A percentile compares a stretch with the other conserved stretches of the same genome.
Evolutionary conservation across 1,140 invertebrate genomes (phyloP).

Genomic region (Charaxes varanes): DNA sequence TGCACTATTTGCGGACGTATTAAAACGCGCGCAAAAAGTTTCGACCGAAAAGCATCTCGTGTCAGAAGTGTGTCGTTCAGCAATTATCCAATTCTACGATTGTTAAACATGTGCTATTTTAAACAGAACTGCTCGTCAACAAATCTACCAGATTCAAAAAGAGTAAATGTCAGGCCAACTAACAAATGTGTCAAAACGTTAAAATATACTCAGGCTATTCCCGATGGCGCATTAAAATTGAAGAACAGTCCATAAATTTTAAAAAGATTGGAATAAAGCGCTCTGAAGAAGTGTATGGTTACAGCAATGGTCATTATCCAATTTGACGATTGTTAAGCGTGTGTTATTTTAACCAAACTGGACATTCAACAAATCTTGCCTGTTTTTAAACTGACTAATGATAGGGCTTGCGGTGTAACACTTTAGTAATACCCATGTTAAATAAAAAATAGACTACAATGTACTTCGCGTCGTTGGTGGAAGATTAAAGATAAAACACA

Average conservation of each 20-base stretch:
- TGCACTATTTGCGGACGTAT: constrained; percentile 27
- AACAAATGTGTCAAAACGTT: no score
- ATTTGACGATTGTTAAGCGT: constrained; percentile 14
- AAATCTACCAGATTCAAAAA: no score
- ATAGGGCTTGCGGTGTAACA: constrained; percentile 33
- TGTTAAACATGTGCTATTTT: no score
- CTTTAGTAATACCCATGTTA: constrained; percentile 30
- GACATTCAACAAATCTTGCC: constrained; percentile 26
- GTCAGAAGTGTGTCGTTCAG: constrained; percentile 37
- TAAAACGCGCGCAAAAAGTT: constrained; percentile 35
- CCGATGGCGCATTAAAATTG: no score
- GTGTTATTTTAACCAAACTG: constrained; percentile 47
- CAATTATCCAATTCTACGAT: constrained; percentile 15
- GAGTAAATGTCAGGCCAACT: no score
- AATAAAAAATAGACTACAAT: constrained; percentile 20
- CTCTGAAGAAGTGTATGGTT: constrained; percentile 1
- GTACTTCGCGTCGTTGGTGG: constrained; percentile 17
- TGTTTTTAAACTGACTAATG: constrained; percentile 20
- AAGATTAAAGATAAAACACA: constrained; percentile 10
- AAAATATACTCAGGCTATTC: no score
- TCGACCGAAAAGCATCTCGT: constrained; percentile 34
- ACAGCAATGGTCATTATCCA: constrained; percentile 19
- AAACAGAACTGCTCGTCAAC: no score
- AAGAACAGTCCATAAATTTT: no score
- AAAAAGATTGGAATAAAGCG: no score